Conservation (phyloP, 64 coral and sea anemone genomes). For the Pocillopora damicornis region DNA sequence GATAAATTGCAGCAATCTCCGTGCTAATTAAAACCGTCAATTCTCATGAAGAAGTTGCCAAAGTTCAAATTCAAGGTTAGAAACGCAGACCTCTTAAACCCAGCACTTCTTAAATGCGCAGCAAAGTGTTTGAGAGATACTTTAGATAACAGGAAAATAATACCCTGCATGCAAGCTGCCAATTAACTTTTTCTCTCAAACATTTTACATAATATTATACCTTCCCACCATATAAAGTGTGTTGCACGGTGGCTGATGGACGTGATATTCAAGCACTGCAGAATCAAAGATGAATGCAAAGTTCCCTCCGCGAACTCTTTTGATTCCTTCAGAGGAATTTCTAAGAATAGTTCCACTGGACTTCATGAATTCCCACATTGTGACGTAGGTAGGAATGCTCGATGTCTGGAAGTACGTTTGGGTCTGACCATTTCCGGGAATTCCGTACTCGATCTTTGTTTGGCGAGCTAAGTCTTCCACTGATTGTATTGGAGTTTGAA, state of each 20-base stretch:
- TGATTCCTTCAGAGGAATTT: conserved; percentile 48
- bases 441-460: conserved; percentile 66
- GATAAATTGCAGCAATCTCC: no score
- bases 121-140: no score
- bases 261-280: conserved; percentile 54
- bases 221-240: conserved; percentile 58
- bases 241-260: conserved; percentile 57
- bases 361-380: conserved; percentile 81
- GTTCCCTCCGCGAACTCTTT: conserved; percentile 28
- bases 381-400: conserved; percentile 66
- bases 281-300: conserved; percentile 67
- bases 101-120: no score
- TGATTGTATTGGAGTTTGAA: conserved; percentile 45
- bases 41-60: no score
- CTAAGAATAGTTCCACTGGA: conserved; percentile 27
- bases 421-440: conserved; percentile 32
- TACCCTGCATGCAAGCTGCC: no score
- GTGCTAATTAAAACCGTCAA: no score
- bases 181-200: neutral
- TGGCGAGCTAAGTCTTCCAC: conserved; percentile 69
- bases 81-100: no score
- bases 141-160: no score
- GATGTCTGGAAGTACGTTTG: conserved; percentile 72
- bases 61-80: no score
- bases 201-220: neutral